These are phyloP conservation scores for Marisa cornuarietis DNA, from an alignment of 1,140 invertebrate species.

Conservation along the genomic window DNA sequence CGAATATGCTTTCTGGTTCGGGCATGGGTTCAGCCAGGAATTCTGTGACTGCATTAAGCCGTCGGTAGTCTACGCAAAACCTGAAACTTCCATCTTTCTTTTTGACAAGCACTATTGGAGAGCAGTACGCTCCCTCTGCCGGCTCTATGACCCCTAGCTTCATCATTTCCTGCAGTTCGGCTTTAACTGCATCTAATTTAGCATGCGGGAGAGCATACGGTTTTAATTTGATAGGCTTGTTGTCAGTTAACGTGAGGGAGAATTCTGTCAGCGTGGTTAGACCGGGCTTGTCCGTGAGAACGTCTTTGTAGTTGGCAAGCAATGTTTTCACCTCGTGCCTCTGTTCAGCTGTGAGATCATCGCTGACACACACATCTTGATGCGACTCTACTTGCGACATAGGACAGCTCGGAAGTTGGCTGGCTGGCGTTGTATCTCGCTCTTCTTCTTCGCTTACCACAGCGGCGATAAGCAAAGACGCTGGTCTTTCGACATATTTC, in stretches of 20 bases:
- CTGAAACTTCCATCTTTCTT: conserved; percentile 66
- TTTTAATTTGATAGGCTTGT: conserved; percentile 30
- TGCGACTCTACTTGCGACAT: neutral
- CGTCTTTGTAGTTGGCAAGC: neutral
- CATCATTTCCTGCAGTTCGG: conserved; percentile 60
- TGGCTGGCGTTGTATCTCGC: no score
- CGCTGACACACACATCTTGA: neutral
- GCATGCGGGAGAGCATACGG: conserved; percentile 59
- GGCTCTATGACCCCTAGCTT: conserved; percentile 57
- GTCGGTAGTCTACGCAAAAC: conserved; percentile 68
- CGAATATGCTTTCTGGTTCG: conserved; percentile 38
- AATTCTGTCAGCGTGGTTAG: conserved; percentile 32
- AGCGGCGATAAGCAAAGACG: neutral
- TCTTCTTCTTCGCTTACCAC: neutral
- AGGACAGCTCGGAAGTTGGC: neutral
- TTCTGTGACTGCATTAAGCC: conserved; percentile 31
- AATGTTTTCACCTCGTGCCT: neutral
- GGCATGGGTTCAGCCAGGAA: conserved; percentile 47
- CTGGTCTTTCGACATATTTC: neutral
- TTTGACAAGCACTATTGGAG: conserved; percentile 67
- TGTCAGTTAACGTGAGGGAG: conserved; percentile 18
- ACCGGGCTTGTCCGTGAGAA: conserved; percentile 28
- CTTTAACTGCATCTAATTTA: conserved; percentile 56
- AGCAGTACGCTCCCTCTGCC: conserved; percentile 66
- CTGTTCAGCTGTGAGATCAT: neutral